Conservation (phyloP, 2,113 vertebrate genomes). For the Girardinichthys multiradiatus region DNA sequence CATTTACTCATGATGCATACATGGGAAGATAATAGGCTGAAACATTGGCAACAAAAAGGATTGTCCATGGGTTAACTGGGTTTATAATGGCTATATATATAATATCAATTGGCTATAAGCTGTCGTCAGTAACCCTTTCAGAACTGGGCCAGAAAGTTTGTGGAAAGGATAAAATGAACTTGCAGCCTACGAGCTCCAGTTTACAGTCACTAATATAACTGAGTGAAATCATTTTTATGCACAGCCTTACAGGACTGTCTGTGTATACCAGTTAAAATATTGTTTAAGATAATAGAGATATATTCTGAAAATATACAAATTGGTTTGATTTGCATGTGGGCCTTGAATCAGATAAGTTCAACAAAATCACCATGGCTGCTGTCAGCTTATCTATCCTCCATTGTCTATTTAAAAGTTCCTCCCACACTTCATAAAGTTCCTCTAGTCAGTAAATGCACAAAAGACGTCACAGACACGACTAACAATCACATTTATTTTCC, state of each 20-base stretch:
- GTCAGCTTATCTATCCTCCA: neutral
- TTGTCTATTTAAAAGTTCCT: neutral
- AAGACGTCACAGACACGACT: neutral
- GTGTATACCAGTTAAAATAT: neutral
- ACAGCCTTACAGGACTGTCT: neutral
- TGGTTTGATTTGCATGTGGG: conserved; percentile 24
- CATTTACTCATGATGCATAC: no score
- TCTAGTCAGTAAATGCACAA: neutral
- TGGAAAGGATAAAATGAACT: neutral
- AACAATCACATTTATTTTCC: neutral
- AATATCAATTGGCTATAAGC: no score
- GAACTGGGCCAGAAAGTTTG: neutral
- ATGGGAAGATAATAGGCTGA: no score
- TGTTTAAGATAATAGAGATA: neutral
- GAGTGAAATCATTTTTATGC: neutral
- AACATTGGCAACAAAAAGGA: no score
- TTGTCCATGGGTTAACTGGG: no score
- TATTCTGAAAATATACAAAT: conserved; percentile 23
- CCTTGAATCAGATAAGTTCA: conserved; percentile 16
- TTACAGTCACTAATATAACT: neutral
- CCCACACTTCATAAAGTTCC: neutral
- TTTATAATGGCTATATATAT: no score
- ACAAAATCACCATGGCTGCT: neutral
- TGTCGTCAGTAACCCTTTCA: neutral
- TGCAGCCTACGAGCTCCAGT: neutral